phyloP scores from a whole-genome alignment of 2,113 vertebrate species.

The Hippolais icterina region DNA sequence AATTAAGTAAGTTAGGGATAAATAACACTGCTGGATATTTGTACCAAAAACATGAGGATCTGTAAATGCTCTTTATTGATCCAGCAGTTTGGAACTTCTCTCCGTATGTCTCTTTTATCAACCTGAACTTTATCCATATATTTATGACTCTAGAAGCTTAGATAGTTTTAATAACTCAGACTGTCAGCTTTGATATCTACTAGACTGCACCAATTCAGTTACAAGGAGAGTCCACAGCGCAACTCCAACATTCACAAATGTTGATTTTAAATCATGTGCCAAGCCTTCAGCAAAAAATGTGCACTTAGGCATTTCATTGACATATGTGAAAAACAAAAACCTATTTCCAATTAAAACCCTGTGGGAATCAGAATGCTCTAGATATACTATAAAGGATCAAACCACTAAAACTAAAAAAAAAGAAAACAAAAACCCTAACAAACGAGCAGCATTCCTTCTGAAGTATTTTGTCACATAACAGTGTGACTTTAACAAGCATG shows the following conservation, averaged over 20 bases:
- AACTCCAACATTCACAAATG: background rate
- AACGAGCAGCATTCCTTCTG: background rate
- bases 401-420: rapidly evolving
- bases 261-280: background rate
- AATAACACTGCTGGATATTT: background rate
- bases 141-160: background rate
- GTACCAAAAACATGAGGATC: background rate
- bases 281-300: background rate
- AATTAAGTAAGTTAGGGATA: background rate
- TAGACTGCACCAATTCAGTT: background rate
- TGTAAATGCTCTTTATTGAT: background rate
- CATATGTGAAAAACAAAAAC: background rate
- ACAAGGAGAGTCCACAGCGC: rapidly evolving
- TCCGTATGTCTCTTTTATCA: background rate
- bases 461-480: background rate
- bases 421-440: rapidly evolving
- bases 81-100: background rate
- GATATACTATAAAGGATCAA: background rate
- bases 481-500: background rate
- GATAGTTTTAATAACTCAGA: background rate
- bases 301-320: background rate
- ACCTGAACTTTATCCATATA: background rate
- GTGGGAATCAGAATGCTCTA: background rate
- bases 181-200: background rate
- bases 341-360: background rate